phyloP scores from a whole-genome alignment of 1,140 invertebrate species.

The Bombus turneri region DNA sequence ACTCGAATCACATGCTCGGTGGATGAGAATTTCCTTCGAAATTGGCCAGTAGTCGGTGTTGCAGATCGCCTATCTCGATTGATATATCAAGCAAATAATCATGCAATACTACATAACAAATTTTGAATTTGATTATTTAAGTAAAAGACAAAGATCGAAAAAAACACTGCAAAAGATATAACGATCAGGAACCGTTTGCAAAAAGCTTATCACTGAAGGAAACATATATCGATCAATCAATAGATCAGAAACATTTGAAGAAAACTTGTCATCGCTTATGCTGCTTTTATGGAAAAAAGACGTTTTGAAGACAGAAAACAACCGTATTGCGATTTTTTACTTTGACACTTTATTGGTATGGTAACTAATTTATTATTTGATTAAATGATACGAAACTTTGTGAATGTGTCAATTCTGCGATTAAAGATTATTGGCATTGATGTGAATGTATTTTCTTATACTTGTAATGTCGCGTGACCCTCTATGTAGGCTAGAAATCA shows the following conservation, averaged over 20 bases:
- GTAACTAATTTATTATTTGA: background rate
- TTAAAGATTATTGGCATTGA: background rate
- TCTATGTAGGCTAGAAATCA: no score
- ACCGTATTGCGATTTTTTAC: background rate
- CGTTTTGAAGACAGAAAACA: no score
- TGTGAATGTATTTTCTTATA: slow-evolving; percentile 11
- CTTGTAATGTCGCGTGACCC: no score
- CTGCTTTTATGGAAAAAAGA: background rate
- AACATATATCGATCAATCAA: background rate
- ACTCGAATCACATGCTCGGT: slow-evolving; percentile 46
- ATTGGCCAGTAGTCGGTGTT: slow-evolving; percentile 35
- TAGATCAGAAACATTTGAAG: no score
- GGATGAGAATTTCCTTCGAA: slow-evolving; percentile 33
- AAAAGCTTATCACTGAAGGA: background rate
- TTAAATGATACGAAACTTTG: background rate
- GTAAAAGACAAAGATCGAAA: background rate
- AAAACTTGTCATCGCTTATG: background rate
- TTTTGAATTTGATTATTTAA: background rate
- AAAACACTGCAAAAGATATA: background rate
- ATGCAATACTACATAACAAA: background rate
- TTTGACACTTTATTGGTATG: slow-evolving; percentile 28
- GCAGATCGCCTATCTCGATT: slow-evolving; percentile 28
- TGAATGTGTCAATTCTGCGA: background rate
- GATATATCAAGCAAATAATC: background rate
- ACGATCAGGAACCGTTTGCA: background rate